phyloP scores from a whole-genome alignment of 1,140 invertebrate genomes.

The Drosophila cardini region DNA sequence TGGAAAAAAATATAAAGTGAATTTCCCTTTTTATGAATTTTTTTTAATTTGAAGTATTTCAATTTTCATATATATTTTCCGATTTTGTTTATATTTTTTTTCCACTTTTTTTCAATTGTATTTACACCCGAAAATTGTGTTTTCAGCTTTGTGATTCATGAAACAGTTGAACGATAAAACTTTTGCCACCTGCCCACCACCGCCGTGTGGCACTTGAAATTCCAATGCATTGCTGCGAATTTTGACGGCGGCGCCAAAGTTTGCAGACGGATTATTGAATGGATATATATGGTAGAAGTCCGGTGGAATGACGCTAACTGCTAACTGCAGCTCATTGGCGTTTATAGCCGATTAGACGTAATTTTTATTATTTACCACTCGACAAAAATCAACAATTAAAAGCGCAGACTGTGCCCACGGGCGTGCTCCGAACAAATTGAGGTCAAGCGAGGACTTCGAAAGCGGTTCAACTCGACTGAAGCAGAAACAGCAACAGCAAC shows the following conservation, averaged over 20 bases:
- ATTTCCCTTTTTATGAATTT: conserved; percentile 4
- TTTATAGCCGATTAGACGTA: conserved; percentile 76
- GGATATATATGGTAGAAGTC: conserved; percentile 38
- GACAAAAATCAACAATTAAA: conserved; percentile 80
- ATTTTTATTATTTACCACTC: conserved; percentile 78
- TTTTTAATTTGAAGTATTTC: background rate
- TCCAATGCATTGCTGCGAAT: conserved; percentile 7
- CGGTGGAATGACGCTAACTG: conserved; percentile 1
- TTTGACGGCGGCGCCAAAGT: conserved; percentile 50
- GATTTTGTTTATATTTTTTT: conserved; percentile 19
- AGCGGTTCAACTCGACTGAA: conserved; percentile 22
- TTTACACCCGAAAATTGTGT: conserved; percentile 23
- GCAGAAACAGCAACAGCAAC: conserved; percentile 14
- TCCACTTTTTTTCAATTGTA: background rate
- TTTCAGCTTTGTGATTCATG: conserved; percentile 41
- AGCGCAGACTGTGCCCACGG: conserved; percentile 75
- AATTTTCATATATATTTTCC: background rate
- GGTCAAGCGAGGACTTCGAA: conserved; percentile 60
- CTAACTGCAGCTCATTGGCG: conserved; percentile 65
- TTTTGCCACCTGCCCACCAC: conserved; percentile 35
- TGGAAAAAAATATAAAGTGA: background rate
- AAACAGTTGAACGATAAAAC: conserved; percentile 21
- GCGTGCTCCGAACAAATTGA: conserved; percentile 76
- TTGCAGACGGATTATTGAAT: conserved; percentile 73
- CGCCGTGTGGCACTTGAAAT: conserved; percentile 49